Evolutionary conservation across 2,113 vertebrate species (phyloP).

Genomic region (Ophthalmolycus amberensis): DNA sequence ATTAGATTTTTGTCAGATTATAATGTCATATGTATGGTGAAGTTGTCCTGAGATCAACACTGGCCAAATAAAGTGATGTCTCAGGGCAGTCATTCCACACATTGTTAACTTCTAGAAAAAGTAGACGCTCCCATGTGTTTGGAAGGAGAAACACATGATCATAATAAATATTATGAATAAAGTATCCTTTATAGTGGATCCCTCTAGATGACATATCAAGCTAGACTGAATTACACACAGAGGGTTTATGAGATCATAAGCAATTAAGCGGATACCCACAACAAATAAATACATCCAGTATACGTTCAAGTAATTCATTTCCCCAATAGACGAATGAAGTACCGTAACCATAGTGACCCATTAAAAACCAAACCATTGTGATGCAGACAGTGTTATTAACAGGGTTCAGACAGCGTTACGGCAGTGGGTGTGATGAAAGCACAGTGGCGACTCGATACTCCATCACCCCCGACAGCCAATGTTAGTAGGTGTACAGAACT

Average conservation of each 20-base stretch:
- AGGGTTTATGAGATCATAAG: neutral
- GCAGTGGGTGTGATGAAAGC: slow-evolving; percentile 35
- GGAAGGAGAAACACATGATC: neutral
- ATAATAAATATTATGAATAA: neutral
- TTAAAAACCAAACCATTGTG: slow-evolving; percentile 12
- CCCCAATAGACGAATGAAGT: neutral
- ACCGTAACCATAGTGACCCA: slow-evolving; percentile 22
- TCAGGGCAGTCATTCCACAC: slow-evolving; percentile 1
- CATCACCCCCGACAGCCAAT: slow-evolving; percentile 29
- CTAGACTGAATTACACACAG: neutral
- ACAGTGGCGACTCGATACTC: slow-evolving; percentile 20
- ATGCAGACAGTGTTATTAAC: slow-evolving; percentile 17
- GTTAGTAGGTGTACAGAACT: slow-evolving; percentile 53
- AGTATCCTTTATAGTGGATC: neutral
- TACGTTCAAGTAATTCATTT: slow-evolving; percentile 7
- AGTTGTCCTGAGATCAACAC: neutral
- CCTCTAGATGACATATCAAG: neutral
- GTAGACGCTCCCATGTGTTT: slow-evolving; percentile 11
- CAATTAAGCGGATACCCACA: neutral
- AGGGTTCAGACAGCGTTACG: neutral
- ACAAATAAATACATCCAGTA: slow-evolving; percentile 19
- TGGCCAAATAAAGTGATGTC: neutral
- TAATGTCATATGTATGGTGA: neutral
- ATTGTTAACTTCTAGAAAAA: slow-evolving; percentile 15
- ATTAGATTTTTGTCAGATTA: neutral